phyloP scores from a whole-genome alignment of 2,888 invertebrate genomes.

The Adela reaumurella region DNA sequence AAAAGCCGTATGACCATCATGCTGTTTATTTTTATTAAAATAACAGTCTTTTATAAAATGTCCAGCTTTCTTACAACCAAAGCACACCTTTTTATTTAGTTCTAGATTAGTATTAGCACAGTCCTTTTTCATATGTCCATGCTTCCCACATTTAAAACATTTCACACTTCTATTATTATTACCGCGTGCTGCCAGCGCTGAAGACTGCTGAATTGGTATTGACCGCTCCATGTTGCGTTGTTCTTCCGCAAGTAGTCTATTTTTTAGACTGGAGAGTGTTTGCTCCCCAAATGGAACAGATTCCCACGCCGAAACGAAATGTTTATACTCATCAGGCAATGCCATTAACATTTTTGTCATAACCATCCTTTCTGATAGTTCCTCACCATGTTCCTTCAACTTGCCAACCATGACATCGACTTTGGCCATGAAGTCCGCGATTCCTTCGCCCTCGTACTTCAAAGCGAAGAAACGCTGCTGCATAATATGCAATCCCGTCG shows the following conservation, averaged over 20 bases:
- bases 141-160: neutral
- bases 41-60: slow-evolving; percentile 3
- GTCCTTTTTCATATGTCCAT: no score
- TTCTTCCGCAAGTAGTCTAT: slow-evolving; percentile 5
- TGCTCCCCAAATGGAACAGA: slow-evolving; percentile 6
- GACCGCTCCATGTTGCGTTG: neutral
- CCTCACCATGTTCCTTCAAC: slow-evolving; percentile 16
- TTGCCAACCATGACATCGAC: slow-evolving; percentile 16
- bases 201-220: neutral
- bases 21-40: neutral
- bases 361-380: slow-evolving; percentile 16
- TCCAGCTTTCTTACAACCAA: slow-evolving; percentile 2
- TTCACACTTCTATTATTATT: no score
- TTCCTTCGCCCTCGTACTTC: slow-evolving; percentile 15
- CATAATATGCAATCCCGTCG: slow-evolving; percentile 19
- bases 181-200: no score
- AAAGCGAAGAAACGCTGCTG: slow-evolving; percentile 20
- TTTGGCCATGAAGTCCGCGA: slow-evolving; percentile 17
- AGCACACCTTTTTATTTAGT: neutral
- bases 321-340: slow-evolving; percentile 19
- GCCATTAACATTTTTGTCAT: slow-evolving; percentile 20
- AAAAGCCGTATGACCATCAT: neutral
- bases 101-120: no score
- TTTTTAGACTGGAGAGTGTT: slow-evolving; percentile 4
- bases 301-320: slow-evolving; percentile 22